Evolutionary conservation across 2,113 vertebrate species (phyloP), one percentile per base, ranked within the genome.

Genomic region (Albula goreensis): DNA sequence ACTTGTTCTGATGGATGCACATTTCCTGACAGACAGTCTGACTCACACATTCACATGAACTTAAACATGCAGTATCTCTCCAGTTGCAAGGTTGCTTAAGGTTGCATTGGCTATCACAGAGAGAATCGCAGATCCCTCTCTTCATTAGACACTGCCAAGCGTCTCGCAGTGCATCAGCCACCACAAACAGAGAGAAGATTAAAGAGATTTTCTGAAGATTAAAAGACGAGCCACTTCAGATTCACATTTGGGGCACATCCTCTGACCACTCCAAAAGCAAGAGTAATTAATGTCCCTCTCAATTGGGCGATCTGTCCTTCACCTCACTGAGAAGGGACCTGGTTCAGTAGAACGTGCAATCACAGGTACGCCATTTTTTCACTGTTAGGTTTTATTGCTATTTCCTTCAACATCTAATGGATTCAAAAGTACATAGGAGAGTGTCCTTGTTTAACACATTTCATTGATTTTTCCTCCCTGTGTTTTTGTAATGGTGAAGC

Each of bases 401-500:
- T 82, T 82, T 51, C 2, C 3, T 79, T 57, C 9, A 57, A 82
- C 8, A 82, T 22, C 31, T 49, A 51, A 53, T 49, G 10, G 80
- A 25, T 17, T 13, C 6, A 56, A 48, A 82, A 82, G 12, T 82
- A 82, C 25, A 41, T 31, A 48, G 50, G 86, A 41, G 80, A 87
- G 2, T 66, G 25, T 41, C 78, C 80, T 79, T 41, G 31, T 41
- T 83, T 83, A 89, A 57, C 83, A 80, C 66, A 41, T 87, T 70
- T 83, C 83, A 80, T 85, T 87, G 88, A 89, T 89, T 89, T 87
- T 25, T 80, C 81, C 80, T 66, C 48, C 83, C 82, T 48, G 12
- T 25, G 85, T 82, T 85, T 85, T 63, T 49, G 81, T 85, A 31
- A 81, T 81, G 78, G 66, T 83, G 79, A 81, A 77, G 56, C 52